phyloP scores from a whole-genome alignment of 2,113 vertebrate species.

The Solenodon paradoxus region DNA sequence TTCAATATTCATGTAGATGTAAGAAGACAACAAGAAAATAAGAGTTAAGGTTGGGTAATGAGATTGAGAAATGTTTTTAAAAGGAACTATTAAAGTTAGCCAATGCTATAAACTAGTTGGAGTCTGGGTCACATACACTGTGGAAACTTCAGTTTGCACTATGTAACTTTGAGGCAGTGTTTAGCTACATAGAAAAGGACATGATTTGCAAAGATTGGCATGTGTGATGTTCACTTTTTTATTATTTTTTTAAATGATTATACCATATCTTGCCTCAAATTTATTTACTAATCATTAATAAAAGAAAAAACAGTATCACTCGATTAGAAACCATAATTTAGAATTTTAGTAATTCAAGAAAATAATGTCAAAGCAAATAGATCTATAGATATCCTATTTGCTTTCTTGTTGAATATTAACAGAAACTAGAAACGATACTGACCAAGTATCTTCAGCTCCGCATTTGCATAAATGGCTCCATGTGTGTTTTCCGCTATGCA shows the following conservation, averaged over 20 bases:
- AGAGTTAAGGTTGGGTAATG: not conserved
- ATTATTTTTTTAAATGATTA: not conserved
- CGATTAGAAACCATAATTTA: too few relatives aligned
- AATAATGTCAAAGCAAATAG: not conserved
- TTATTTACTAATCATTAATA: not conserved
- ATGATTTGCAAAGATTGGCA: not conserved
- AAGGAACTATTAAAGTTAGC: too few relatives aligned
- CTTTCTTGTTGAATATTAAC: not conserved
- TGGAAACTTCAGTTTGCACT: too few relatives aligned
- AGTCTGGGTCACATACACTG: rapidly evolving
- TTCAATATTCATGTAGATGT: not conserved
- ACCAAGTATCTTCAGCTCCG: constrained; percentile 95
- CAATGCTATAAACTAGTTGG: not conserved
- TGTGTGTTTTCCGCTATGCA: constrained; percentile 94
- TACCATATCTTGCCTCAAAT: not conserved
- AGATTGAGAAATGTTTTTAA: not conserved
- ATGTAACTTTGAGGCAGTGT: not conserved
- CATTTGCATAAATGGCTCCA: constrained; percentile 92
- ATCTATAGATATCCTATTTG: not conserved
- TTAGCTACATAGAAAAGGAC: not conserved
- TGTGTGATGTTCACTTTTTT: not conserved
- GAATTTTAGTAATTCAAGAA: constrained; percentile 20
- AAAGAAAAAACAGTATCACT: not conserved
- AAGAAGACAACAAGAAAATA: not conserved
- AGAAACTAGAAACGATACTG: constrained; percentile 79